phyloP scores from a whole-genome alignment of 2,888 invertebrate species.

The Dryomyza anilis region DNA sequence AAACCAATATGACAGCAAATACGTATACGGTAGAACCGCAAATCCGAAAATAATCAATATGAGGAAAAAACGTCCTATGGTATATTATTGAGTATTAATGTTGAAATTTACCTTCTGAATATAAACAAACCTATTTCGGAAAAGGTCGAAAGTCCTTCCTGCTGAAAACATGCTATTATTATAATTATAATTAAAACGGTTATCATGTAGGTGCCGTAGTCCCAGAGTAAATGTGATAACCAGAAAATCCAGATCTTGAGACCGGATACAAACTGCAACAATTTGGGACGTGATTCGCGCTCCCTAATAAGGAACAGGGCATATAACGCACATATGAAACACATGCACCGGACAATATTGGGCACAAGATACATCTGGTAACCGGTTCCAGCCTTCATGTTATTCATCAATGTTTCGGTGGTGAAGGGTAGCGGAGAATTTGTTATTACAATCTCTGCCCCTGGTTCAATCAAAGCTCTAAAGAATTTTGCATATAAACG shows the following conservation, averaged over 20 bases:
- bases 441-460: conserved; percentile 58
- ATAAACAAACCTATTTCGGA: conserved; percentile 42
- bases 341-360: conserved; percentile 76
- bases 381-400: conserved; percentile 46
- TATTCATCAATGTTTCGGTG: conserved; percentile 63
- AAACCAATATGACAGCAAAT: conserved; percentile 73
- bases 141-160: conserved; percentile 63
- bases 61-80: conserved; percentile 64
- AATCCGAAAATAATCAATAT: conserved; percentile 73
- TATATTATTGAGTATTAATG: background rate
- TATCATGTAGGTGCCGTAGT: conserved; percentile 67
- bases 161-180: conserved; percentile 69
- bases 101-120: background rate
- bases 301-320: conserved; percentile 71
- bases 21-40: conserved; percentile 75
- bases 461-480: conserved; percentile 38
- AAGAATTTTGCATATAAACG: background rate
- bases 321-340: conserved; percentile 72
- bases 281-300: conserved; percentile 73
- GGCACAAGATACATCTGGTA: conserved; percentile 70
- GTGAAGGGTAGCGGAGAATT: conserved; percentile 75
- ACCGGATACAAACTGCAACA: conserved; percentile 79
- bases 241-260: conserved; percentile 74
- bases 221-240: conserved; percentile 70
- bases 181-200: conserved; percentile 69